phyloP scores from a whole-genome alignment of 2,113 vertebrate species.

The Dicentrarchus labrax region DNA sequence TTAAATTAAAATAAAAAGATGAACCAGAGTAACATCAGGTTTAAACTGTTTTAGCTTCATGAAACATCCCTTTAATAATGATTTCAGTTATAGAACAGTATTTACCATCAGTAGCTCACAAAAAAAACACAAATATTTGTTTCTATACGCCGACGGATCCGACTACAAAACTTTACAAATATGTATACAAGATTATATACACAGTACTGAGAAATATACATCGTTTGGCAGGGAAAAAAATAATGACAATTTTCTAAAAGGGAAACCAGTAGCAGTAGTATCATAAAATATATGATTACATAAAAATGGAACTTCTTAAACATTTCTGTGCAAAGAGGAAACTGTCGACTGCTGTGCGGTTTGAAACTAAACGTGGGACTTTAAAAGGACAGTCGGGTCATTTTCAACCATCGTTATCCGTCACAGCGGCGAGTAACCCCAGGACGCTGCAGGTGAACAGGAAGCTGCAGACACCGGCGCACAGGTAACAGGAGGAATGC shows the following conservation, averaged over 20 bases:
- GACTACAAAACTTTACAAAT: constrained; percentile 78
- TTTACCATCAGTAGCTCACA: constrained; percentile 38
- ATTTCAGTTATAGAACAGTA: constrained; percentile 24
- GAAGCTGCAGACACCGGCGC: background rate
- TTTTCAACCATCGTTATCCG: background rate
- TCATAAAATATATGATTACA: constrained; percentile 36
- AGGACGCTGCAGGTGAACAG: background rate
- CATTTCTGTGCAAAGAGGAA: constrained; percentile 54
- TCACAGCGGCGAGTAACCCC: background rate
- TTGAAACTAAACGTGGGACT: background rate
- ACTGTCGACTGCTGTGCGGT: background rate
- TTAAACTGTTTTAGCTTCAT: background rate
- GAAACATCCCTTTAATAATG: constrained; percentile 60
- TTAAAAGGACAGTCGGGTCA: background rate
- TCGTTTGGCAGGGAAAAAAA: constrained; percentile 31
- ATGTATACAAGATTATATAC: constrained; percentile 78
- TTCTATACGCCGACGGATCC: constrained; percentile 30
- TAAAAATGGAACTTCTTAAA: constrained; percentile 33
- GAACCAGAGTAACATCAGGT: background rate
- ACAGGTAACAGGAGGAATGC: background rate
- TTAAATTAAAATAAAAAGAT: no score
- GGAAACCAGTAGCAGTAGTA: constrained; percentile 36
- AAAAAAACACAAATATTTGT: constrained; percentile 27
- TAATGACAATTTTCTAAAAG: constrained; percentile 41
- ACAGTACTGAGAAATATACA: constrained; percentile 64